Conservation (phyloP, 2,113 vertebrate genomes). For the Oreochromis spilurus region DNA sequence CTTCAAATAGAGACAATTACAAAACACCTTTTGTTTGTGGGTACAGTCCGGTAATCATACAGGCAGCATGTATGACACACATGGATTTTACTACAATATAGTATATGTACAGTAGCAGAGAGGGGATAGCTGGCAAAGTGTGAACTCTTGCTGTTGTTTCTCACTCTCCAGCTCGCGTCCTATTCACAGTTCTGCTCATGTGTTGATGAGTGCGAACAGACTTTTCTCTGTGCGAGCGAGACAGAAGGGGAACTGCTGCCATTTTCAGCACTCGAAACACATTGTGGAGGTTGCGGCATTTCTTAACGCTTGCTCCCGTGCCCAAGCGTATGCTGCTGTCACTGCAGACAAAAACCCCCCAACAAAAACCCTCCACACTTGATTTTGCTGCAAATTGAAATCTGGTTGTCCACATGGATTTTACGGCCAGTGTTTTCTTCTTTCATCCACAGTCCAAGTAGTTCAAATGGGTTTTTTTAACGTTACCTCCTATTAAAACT, state of each 20-base stretch:
- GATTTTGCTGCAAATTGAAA: neutral
- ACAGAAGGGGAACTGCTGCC: constrained; percentile 33
- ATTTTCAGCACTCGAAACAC: neutral
- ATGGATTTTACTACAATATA: constrained; percentile 21
- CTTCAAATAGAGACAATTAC: constrained; percentile 41
- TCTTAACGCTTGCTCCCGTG: neutral
- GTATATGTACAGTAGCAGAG: constrained; percentile 42
- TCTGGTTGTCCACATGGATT: neutral
- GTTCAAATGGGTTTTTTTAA: neutral
- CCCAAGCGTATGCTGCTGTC: constrained; percentile 34
- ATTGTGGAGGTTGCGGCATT: neutral
- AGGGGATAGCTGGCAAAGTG: neutral
- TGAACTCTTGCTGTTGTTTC: neutral
- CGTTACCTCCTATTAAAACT: constrained; percentile 9
- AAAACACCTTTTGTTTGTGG: constrained; percentile 17
- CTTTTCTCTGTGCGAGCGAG: neutral
- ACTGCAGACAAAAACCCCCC: neutral
- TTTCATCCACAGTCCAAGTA: neutral
- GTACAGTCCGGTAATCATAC: constrained; percentile 18
- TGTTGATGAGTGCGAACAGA: constrained; percentile 55
- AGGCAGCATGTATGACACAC: constrained; percentile 21
- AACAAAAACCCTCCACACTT: neutral
- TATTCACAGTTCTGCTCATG: constrained; percentile 38
- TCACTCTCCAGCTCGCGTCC: neutral
- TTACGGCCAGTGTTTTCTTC: neutral